phyloP scores from a whole-genome alignment of 2,888 invertebrate species.

The Ischnus inquisitorius region DNA sequence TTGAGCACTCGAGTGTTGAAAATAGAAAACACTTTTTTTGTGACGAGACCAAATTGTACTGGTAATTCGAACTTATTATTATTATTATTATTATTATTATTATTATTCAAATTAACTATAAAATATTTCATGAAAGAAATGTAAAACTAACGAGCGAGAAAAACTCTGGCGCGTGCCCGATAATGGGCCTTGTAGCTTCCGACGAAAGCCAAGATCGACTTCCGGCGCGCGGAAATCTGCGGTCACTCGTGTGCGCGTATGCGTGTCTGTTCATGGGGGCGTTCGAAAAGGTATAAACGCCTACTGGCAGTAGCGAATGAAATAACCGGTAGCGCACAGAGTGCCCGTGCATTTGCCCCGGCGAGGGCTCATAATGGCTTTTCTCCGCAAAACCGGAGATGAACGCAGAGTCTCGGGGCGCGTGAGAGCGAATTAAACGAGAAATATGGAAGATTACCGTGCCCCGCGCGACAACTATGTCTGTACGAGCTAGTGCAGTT shows the following conservation, averaged over 20 bases:
- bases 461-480: neutral
- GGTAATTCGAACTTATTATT: no score
- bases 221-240: conserved; percentile 61
- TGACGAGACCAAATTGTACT: no score
- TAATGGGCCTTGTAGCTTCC: conserved; percentile 19
- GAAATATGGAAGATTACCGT: conserved; percentile 22
- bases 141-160: neutral
- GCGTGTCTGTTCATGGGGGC: no score
- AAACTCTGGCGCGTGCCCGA: neutral
- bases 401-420: conserved; percentile 15
- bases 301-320: neutral
- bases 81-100: no score
- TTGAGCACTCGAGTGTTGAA: no score
- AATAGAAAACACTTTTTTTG: no score
- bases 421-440: conserved; percentile 19
- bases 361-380: conserved; percentile 32
- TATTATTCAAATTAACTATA: no score
- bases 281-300: neutral
- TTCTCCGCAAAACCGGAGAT: conserved; percentile 48
- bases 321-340: conserved; percentile 4
- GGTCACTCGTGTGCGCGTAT: conserved; percentile 40
- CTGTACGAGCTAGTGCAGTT: neutral
- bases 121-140: no score
- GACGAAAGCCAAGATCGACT: conserved; percentile 60
- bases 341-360: neutral